Percentiles rank a stretch among this genome's conserved stretches.
phyloP scores from a whole-genome alignment of 2,113 vertebrate species.

The Nettapus auritus region DNA sequence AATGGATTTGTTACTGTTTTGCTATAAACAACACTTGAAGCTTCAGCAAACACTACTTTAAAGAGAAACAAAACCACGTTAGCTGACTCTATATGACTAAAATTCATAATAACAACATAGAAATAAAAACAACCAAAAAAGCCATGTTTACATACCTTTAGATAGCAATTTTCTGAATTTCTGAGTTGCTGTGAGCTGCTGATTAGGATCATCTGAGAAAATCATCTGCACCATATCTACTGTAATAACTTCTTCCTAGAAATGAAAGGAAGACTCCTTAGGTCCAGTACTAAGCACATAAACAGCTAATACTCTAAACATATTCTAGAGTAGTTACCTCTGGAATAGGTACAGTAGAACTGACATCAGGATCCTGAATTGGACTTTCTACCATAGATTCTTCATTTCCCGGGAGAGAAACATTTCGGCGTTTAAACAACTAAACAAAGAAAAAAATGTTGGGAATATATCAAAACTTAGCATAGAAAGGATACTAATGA shows the following conservation, averaged over 20 bases:
- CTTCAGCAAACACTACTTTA: background rate
- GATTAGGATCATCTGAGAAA: constrained; percentile 90
- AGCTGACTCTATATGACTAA: background rate
- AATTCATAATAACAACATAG: background rate
- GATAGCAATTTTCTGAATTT: constrained; percentile 93
- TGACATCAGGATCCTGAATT: constrained; percentile 92
- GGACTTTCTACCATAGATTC: constrained; percentile 91
- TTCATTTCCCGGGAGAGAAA: constrained; percentile 84
- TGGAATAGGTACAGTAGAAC: constrained; percentile 89
- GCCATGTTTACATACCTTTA: constrained; percentile 79
- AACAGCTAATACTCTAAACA: background rate
- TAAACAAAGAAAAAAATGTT: constrained; percentile 57
- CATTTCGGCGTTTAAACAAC: constrained; percentile 93
- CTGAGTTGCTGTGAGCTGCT: constrained; percentile 91
- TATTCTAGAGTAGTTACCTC: constrained; percentile 76
- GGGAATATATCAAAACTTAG: background rate
- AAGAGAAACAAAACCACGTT: background rate
- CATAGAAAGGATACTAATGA: background rate
- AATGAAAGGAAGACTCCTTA: constrained; percentile 6
- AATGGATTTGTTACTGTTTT: background rate
- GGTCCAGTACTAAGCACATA: background rate
- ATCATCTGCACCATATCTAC: constrained; percentile 94
- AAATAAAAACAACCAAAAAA: background rate
- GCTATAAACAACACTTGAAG: background rate
- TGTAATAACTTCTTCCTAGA: constrained; percentile 91